phyloP scores from a whole-genome alignment of 2,888 invertebrate species.

The Lottia scabra region DNA sequence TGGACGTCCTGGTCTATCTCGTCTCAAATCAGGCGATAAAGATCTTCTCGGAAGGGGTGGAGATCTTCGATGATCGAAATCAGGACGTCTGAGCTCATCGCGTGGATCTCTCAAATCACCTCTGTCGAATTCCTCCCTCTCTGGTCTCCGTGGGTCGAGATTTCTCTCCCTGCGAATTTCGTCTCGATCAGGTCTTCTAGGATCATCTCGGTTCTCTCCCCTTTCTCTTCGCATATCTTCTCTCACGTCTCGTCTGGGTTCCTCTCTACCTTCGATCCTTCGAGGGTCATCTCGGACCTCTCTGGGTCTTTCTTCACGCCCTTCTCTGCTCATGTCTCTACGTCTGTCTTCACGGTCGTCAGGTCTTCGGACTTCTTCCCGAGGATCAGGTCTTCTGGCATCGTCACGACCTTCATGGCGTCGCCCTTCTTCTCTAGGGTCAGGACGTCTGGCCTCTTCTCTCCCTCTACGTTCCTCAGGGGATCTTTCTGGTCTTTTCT shows the following conservation, averaged over 20 bases:
- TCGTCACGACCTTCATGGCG: slow-evolving; percentile 17
- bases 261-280: slow-evolving; percentile 23
- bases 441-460: slow-evolving; percentile 12
- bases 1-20: not conserved
- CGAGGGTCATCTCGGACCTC: slow-evolving; percentile 21
- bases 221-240: slow-evolving; percentile 18
- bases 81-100: slow-evolving; percentile 9
- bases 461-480: slow-evolving; percentile 10
- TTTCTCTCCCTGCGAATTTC: slow-evolving; percentile 7
- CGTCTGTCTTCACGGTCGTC: slow-evolving; percentile 19
- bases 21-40: not conserved
- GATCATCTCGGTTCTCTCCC: slow-evolving; percentile 1
- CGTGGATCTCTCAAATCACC: slow-evolving; percentile 16
- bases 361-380: slow-evolving; percentile 9
- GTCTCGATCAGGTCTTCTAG: not conserved
- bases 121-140: slow-evolving; percentile 18
- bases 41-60: not conserved
- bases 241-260: slow-evolving; percentile 21
- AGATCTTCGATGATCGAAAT: not conserved
- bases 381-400: slow-evolving; percentile 11
- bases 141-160: slow-evolving; percentile 16
- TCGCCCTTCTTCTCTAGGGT: slow-evolving; percentile 5
- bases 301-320: slow-evolving; percentile 9
- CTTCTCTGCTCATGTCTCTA: slow-evolving; percentile 17
- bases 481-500: slow-evolving; percentile 10